phyloP scores from a whole-genome alignment of 2,888 invertebrate species.

The Allacma fusca region DNA sequence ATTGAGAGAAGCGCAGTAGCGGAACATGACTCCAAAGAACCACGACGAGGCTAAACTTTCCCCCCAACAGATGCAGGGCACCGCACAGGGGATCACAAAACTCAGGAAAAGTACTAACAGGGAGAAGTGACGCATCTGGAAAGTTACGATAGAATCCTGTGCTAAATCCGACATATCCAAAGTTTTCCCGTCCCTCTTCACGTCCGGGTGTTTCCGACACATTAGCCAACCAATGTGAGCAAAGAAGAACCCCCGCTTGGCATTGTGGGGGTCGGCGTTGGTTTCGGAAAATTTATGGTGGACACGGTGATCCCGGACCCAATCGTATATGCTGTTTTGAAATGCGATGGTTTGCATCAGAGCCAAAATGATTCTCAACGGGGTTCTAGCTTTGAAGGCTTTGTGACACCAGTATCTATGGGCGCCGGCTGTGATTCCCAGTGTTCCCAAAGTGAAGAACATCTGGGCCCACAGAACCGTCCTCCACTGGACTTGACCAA shows the following conservation, averaged over 20 bases:
- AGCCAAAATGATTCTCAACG: conserved; percentile 79
- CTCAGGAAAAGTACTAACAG: too few species aligned
- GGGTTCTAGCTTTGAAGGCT: conserved; percentile 93
- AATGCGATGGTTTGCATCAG: conserved; percentile 89
- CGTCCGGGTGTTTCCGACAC: conserved; percentile 87
- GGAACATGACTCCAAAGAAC: not conserved
- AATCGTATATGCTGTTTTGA: conserved; percentile 70
- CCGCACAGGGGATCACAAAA: not conserved
- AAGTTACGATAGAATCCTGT: conserved; percentile 79
- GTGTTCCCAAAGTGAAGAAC: not conserved
- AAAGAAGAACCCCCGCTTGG: conserved; percentile 93
- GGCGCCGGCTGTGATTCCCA: conserved; percentile 96
- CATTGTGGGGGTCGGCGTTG: conserved; percentile 92
- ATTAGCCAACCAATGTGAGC: conserved; percentile 95
- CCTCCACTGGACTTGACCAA: not conserved
- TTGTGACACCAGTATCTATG: conserved; percentile 96
- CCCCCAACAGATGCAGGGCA: not conserved
- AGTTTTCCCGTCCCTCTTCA: conserved; percentile 83
- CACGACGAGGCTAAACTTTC: not conserved
- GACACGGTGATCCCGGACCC: conserved; percentile 76
- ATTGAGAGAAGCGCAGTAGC: not conserved
- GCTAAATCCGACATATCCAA: conserved; percentile 85
- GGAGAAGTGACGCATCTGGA: conserved; percentile 79
- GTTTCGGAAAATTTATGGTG: conserved; percentile 95
- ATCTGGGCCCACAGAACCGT: not conserved